Percentiles rank a stretch among this genome's conserved stretches.
These are phyloP conservation scores for Patella depressa DNA, from an alignment of 2,888 invertebrate species.

Conservation along the genomic window DNA sequence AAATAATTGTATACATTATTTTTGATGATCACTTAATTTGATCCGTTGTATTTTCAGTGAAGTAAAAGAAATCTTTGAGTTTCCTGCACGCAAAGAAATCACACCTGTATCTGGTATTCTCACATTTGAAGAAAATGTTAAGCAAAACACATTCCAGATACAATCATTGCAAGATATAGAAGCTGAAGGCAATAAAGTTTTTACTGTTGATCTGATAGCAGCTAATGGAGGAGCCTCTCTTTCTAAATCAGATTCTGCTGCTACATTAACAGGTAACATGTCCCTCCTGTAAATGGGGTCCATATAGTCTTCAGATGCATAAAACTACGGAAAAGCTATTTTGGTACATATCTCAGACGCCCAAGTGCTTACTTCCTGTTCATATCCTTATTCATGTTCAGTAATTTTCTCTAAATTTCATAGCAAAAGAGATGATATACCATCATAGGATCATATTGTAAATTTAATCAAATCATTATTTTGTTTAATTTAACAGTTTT, in stretches of 20 bases:
- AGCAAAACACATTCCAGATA: slow-evolving; percentile 44
- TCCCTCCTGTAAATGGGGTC: no score
- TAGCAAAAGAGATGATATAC: neutral
- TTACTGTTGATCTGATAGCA: slow-evolving; percentile 58
- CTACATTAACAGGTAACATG: slow-evolving; percentile 61
- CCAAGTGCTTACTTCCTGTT: neutral
- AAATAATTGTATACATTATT: no score
- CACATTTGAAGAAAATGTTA: slow-evolving; percentile 45
- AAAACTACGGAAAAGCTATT: neutral
- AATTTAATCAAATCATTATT: no score
- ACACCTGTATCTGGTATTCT: slow-evolving; percentile 63
- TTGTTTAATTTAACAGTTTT: slow-evolving; percentile 53
- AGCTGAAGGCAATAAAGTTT: slow-evolving; percentile 65
- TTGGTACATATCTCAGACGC: neutral
- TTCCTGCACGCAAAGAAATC: slow-evolving; percentile 57
- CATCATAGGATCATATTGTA: neutral
- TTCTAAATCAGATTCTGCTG: slow-evolving; percentile 47
- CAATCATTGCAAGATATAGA: slow-evolving; percentile 60
- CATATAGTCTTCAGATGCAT: no score
- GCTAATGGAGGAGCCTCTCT: slow-evolving; percentile 63
- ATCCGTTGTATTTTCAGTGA: slow-evolving; percentile 44
- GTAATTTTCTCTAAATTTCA: neutral
- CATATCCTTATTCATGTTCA: slow-evolving; percentile 1
- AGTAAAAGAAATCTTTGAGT: slow-evolving; percentile 54
- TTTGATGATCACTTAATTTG: no score